These are phyloP conservation scores for cattle (Bos taurus) DNA, from an alignment of 2,113 vertebrate species.

Conservation along the genomic window ARS-UCD2.0 NC_037331.1:92046001-92046500, in stretches of 20 bases:
- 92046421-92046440: background rate
- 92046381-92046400: background rate
- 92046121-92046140: background rate
- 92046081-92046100: background rate
- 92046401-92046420: background rate
- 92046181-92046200: background rate
- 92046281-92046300: background rate
- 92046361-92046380: background rate
- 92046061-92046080: background rate
- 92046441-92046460: background rate
- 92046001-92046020: background rate
- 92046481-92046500: background rate
- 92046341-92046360: background rate
- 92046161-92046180: background rate
- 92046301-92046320: background rate
- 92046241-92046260: background rate
- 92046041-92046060: background rate
- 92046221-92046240: background rate
- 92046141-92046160: background rate
- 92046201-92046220: background rate
- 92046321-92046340: background rate
- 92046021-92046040: background rate
- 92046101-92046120: background rate
- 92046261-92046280: background rate
- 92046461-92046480: background rate